phyloP scores from a whole-genome alignment of 2,888 invertebrate species.

The Folsomia candida region DNA sequence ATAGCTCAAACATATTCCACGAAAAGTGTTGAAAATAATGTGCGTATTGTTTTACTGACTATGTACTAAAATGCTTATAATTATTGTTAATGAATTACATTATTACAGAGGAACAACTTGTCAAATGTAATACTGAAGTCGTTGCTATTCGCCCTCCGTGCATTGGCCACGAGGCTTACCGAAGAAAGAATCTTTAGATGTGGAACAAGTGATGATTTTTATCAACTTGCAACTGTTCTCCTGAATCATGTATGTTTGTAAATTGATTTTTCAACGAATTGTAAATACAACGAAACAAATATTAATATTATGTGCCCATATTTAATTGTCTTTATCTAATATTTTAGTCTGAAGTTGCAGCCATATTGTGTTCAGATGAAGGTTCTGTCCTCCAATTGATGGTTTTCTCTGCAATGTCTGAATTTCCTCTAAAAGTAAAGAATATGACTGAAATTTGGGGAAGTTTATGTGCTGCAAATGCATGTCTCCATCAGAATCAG shows the following conservation, averaged over 20 bases:
- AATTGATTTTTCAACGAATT: background rate
- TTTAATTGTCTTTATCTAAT: no score
- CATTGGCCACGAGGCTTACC: background rate
- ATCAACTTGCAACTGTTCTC: background rate
- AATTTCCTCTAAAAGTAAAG: slow-evolving; percentile 29
- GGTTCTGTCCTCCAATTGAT: background rate
- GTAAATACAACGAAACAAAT: background rate
- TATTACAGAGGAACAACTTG: slow-evolving; percentile 8
- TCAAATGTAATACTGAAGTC: background rate
- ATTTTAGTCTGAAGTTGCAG: background rate
- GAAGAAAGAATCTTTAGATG: background rate
- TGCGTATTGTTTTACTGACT: background rate
- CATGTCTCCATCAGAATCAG: background rate
- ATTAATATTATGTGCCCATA: background rate
- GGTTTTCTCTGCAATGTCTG: slow-evolving; percentile 8
- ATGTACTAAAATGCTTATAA: no score
- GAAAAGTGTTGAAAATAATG: slow-evolving; percentile 23
- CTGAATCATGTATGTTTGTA: background rate
- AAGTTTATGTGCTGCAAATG: slow-evolving; percentile 16
- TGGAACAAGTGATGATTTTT: background rate
- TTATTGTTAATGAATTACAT: background rate
- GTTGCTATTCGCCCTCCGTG: background rate
- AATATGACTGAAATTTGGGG: slow-evolving; percentile 31
- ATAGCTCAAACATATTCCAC: slow-evolving; percentile 12
- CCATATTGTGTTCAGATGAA: background rate